phyloP scores from a whole-genome alignment of 2,797 vertebrate species.

The Aulostomus chinensis region DNA sequence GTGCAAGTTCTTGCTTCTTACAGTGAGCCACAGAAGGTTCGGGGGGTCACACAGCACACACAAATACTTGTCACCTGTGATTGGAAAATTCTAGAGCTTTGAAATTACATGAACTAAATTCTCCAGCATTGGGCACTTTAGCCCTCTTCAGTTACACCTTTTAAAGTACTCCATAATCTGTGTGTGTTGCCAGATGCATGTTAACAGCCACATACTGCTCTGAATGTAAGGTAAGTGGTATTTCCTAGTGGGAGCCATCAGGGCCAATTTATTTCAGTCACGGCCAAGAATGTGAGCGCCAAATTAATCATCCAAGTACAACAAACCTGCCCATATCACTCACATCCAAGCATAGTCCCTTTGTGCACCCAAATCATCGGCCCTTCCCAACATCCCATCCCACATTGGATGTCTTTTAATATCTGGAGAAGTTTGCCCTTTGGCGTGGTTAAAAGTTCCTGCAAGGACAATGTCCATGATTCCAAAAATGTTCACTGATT shows the following conservation, averaged over 20 bases:
- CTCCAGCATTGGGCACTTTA: not conserved
- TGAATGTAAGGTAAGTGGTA: slow-evolving; percentile 28
- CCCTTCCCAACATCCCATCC: slow-evolving; percentile 32
- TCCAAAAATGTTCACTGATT: slow-evolving; percentile 39
- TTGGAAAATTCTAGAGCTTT: not conserved
- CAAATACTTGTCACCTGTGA: too few relatives aligned
- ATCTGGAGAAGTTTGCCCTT: slow-evolving; percentile 37
- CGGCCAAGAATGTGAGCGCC: slow-evolving; percentile 32
- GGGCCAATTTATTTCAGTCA: slow-evolving; percentile 38
- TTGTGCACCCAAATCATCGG: slow-evolving; percentile 52
- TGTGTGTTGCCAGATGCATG: slow-evolving; percentile 1
- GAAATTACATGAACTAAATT: not conserved
- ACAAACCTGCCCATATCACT: slow-evolving; percentile 57
- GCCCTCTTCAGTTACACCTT: not conserved
- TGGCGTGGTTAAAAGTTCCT: slow-evolving; percentile 35
- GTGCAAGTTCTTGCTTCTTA: too few relatives aligned
- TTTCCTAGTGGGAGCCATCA: slow-evolving; percentile 32
- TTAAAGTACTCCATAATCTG: not conserved
- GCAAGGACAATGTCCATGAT: slow-evolving; percentile 37
- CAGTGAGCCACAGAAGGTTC: too few relatives aligned
- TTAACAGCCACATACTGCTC: slow-evolving; percentile 1
- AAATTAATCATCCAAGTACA: slow-evolving; percentile 59
- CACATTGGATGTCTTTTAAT: slow-evolving; percentile 20
- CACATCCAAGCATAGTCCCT: slow-evolving; percentile 43
- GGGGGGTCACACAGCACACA: not conserved